These are phyloP conservation scores for Dendrolimus pini DNA, from an alignment of 2,888 invertebrate genomes.

Conservation along the genomic window DNA sequence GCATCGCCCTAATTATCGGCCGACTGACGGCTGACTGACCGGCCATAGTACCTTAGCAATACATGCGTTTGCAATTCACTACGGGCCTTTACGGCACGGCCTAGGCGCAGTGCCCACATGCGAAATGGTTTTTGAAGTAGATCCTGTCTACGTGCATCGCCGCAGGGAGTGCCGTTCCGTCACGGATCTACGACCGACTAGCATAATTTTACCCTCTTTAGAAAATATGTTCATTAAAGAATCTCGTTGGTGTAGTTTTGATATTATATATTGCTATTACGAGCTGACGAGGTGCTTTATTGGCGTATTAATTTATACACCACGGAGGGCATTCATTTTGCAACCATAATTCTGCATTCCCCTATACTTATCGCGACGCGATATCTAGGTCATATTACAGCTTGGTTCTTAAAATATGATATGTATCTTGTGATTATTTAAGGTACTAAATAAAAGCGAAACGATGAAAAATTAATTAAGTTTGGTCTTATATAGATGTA, in stretches of 20 bases:
- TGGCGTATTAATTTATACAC: constrained; percentile 36
- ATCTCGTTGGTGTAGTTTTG: constrained; percentile 9
- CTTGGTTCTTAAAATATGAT: constrained; percentile 35
- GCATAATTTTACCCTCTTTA: constrained; percentile 40
- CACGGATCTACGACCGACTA: constrained; percentile 46
- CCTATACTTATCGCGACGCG: constrained; percentile 31
- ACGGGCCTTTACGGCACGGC: constrained; percentile 26
- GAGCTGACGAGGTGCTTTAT: constrained; percentile 19
- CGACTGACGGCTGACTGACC: constrained; percentile 45
- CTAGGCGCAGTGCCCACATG: constrained; percentile 38
- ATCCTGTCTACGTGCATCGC: constrained; percentile 46
- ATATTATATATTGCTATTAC: constrained; percentile 14
- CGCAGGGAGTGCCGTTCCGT: constrained; percentile 42
- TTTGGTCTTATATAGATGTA: constrained; percentile 39
- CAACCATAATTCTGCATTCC: constrained; percentile 13
- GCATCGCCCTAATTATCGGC: constrained; percentile 66
- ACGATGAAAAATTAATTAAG: constrained; percentile 36
- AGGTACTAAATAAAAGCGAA: constrained; percentile 26
- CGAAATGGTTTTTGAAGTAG: constrained; percentile 63
- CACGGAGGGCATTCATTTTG: constrained; percentile 24
- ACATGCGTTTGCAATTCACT: constrained; percentile 64
- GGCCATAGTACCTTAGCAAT: constrained; percentile 19
- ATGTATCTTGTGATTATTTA: constrained; percentile 38
- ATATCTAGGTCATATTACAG: constrained; percentile 47
- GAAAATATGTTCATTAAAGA: constrained; percentile 23